phyloP scores from a whole-genome alignment of 2,113 vertebrate genomes.

The Uropsilus gracilis region DNA sequence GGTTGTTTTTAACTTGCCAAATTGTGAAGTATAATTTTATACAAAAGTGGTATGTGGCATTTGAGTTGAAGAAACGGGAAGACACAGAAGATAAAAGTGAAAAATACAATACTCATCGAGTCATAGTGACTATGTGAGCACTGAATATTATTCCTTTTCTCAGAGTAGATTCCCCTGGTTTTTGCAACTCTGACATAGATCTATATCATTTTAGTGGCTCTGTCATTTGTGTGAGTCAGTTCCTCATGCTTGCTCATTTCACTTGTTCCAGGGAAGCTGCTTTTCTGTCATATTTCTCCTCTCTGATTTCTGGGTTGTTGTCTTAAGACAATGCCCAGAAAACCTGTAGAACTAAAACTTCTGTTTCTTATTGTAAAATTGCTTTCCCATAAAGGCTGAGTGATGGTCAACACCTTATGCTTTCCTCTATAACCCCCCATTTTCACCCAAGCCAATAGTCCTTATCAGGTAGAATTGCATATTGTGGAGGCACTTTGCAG shows the following conservation, averaged over 20 bases:
- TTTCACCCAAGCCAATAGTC: no score
- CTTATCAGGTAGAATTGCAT: background rate
- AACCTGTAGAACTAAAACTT: no score
- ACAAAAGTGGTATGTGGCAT: background rate
- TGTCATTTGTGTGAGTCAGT: accelerated
- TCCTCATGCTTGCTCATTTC: accelerated
- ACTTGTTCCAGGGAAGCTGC: background rate
- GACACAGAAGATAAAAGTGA: accelerated
- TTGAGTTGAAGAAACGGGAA: background rate
- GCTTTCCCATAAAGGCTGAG: background rate
- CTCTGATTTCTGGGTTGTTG: background rate
- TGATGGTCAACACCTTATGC: background rate
- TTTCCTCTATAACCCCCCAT: background rate
- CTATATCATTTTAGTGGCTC: background rate
- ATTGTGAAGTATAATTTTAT: background rate
- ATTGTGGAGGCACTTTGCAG: background rate
- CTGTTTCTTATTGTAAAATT: no score
- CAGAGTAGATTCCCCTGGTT: accelerated
- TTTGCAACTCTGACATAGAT: accelerated
- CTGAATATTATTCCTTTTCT: no score
- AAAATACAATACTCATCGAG: no score
- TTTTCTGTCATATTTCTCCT: no score
- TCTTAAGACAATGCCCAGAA: background rate
- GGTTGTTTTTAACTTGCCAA: background rate
- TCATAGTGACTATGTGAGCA: accelerated